Percentiles rank a stretch among this genome's conserved stretches.
These are phyloP conservation scores for Xenopus laevis DNA, from an alignment of 2,113 vertebrate species.

Conservation along the genomic window DNA sequence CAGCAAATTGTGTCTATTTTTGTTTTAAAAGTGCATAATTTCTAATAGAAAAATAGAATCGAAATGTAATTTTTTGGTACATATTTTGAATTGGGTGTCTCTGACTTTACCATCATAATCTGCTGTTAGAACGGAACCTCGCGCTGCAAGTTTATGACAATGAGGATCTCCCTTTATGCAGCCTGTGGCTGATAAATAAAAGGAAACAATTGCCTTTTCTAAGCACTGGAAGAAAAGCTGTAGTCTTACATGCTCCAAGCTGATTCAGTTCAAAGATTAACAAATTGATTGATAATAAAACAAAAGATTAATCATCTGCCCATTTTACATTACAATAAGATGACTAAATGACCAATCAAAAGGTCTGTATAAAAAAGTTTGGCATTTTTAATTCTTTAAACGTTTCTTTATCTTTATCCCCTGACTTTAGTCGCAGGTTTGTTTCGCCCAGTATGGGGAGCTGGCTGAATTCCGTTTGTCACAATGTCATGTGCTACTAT, in stretches of 20 bases:
- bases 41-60: neutral
- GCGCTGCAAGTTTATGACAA: slow-evolving; percentile 10
- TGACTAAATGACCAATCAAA: neutral
- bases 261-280: slow-evolving; percentile 22
- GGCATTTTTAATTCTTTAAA: neutral
- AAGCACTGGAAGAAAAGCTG: slow-evolving; percentile 23
- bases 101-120: neutral
- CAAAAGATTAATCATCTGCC: slow-evolving; percentile 8
- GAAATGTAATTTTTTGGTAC: neutral
- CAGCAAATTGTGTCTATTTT: neutral
- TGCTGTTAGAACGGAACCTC: neutral
- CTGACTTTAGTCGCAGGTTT: neutral
- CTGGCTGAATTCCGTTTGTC: slow-evolving; percentile 27
- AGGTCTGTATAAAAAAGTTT: neutral
- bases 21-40: neutral
- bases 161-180: slow-evolving; percentile 13
- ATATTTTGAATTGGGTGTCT: neutral
- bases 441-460: slow-evolving; percentile 1
- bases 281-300: slow-evolving; percentile 26
- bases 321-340: neutral
- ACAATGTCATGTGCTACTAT: slow-evolving; percentile 27
- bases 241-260: slow-evolving; percentile 7
- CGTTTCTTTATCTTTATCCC: neutral
- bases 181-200: slow-evolving; percentile 24
- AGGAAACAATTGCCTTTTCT: slow-evolving; percentile 27